Evolutionary conservation across 1,140 invertebrate species (phyloP).

Genomic region (Drosophila setifemur): DNA sequence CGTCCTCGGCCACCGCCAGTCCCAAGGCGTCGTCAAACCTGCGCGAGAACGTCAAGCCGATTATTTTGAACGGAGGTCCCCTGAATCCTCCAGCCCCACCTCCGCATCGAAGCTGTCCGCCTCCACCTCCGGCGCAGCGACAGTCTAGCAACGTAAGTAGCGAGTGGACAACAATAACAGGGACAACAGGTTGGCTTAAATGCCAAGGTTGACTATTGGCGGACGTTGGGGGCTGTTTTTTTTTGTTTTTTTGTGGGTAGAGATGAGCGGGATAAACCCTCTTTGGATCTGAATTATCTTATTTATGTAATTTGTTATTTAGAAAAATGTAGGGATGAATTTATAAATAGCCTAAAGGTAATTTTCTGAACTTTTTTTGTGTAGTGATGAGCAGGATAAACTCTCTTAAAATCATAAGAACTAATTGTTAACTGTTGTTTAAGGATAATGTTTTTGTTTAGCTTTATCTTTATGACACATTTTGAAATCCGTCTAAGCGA

Average conservation of each 20-base stretch:
- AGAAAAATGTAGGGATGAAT: no score
- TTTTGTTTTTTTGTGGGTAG: neutral
- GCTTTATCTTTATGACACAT: no score
- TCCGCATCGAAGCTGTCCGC: slow-evolving; percentile 77
- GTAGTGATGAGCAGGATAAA: no score
- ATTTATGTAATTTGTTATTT: no score
- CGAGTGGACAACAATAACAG: slow-evolving; percentile 2
- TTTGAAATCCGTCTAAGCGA: no score
- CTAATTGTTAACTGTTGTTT: no score
- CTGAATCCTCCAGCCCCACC: slow-evolving; percentile 76
- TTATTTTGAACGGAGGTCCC: slow-evolving; percentile 74
- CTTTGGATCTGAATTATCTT: no score
- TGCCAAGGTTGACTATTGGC: slow-evolving; percentile 32
- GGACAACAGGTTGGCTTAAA: slow-evolving; percentile 51
- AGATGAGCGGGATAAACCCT: no score
- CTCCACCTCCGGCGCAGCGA: slow-evolving; percentile 76
- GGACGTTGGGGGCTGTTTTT: neutral
- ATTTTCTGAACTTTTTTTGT: no score
- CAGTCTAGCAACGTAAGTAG: slow-evolving; percentile 80
- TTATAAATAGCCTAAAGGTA: no score
- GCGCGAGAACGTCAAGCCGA: slow-evolving; percentile 65
- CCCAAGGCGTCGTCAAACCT: slow-evolving; percentile 53
- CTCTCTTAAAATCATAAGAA: no score
- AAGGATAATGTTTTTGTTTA: no score
- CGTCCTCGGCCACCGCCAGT: slow-evolving; percentile 35